A percentile compares a stretch with the other conserved stretches of the same genome.
Conservation (phyloP, 2,888 invertebrate genomes). For the Chromoteleia sp. region DNA sequence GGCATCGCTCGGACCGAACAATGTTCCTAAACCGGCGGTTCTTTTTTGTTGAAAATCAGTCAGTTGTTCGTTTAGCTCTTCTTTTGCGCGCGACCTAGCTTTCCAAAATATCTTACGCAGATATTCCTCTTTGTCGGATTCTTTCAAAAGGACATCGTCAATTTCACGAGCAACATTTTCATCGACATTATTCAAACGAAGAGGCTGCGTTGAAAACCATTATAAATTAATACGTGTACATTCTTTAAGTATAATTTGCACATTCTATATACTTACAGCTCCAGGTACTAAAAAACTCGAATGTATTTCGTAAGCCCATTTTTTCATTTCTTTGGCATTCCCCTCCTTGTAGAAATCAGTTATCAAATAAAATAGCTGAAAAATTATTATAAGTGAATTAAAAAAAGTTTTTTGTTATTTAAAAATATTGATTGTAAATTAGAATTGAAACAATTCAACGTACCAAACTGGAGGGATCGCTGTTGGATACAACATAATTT, state of each 20-base stretch:
- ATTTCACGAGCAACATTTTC: conserved; percentile 96
- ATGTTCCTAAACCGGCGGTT: conserved; percentile 94
- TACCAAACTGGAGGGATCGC: conserved; percentile 91
- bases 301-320: conserved; percentile 99
- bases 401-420: conserved; percentile 17
- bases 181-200: conserved; percentile 92
- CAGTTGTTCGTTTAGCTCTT: conserved; percentile 92
- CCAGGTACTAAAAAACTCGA: conserved; percentile 97
- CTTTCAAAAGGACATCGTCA: conserved; percentile 93
- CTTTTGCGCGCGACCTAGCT: conserved; percentile 93
- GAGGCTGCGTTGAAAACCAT: conserved; percentile 86
- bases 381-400: conserved; percentile 1
- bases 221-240: neutral
- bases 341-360: conserved; percentile 96
- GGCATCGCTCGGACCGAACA: conserved; percentile 95
- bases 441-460: conserved; percentile 75
- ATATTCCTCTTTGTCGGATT: conserved; percentile 95
- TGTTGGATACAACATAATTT: conserved; percentile 94
- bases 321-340: conserved; percentile 94
- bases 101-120: conserved; percentile 94
- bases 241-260: too few species aligned
- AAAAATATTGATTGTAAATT: too few species aligned
- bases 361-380: conserved; percentile 93
- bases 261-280: conserved; percentile 89
- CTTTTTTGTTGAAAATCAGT: conserved; percentile 95